Base-by-base conservation (phyloP, 2,797 vertebrate species). In the Tympanoctomys barrerae region DNA sequence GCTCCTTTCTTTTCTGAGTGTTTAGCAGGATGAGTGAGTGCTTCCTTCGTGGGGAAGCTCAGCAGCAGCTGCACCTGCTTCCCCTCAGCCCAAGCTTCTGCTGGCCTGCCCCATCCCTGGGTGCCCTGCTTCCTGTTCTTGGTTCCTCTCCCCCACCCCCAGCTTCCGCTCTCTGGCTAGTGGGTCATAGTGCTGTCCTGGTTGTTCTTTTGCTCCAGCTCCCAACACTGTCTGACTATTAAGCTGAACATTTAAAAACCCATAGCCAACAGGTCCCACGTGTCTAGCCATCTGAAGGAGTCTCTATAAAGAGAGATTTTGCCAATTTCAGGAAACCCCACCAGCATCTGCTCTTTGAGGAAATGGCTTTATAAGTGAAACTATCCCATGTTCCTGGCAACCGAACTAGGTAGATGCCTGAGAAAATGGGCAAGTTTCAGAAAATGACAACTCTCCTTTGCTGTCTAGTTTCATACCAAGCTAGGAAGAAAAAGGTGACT, bases 361-460 rank as follows among this genome's bases (percentile, higher is more conserved):
- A 96, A 96, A 94, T 95, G 78, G 90, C 79, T 78, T 95, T 94
- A 21, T 75, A 94, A 95, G 80, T 42, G 80, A 97, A 93, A 96
- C 93, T 86, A 87, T 52, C 42, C 78, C n/a, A n/a, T 28, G 64
- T 89, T 83, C 86, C 66, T 61, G 61, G 70, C 84, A 77, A 52
- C 88, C 75, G 79, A 87, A 54, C 52, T 42, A 70, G 79, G 89
- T 70, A 77, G 88, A 61, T 93, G 82, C 91, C 81, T 7, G 26
- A 57, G 89, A 90, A 89, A 93, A 84, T 70, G 89, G 94, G 78
- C 1, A n/a, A 83, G 59, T 91, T 95, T 93, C 46, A 66, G 84
- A 89, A 66, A 88, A 79, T 36, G 85, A 96, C 66, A 94, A 84
- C 59, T 73, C 82, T 2, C 14, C 61, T 89, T 90, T 95, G 87